Evolutionary conservation across 2,888 invertebrate genomes (phyloP).

Genomic region (Conops quadrifasciatus): DNA sequence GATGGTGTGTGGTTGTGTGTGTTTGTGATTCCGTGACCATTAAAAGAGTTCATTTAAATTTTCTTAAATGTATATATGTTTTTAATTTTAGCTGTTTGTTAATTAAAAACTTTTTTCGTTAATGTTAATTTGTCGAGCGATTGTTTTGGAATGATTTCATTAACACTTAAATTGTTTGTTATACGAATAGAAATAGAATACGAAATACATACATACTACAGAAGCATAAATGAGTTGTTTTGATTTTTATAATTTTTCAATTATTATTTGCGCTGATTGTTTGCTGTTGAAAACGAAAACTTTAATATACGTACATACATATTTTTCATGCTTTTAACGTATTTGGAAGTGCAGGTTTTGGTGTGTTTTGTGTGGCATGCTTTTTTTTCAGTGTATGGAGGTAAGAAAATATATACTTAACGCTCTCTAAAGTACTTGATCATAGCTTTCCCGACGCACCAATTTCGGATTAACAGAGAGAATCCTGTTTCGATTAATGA

Average conservation of each 20-base stretch:
- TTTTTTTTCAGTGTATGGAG: too few species aligned
- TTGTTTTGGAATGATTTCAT: background rate
- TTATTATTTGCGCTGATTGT: slow-evolving; percentile 6
- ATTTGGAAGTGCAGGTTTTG: too few species aligned
- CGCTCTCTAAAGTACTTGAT: too few species aligned
- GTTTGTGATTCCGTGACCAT: background rate
- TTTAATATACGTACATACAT: too few species aligned
- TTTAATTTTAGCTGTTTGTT: slow-evolving; percentile 28
- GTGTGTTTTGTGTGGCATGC: too few species aligned
- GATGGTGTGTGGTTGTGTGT: background rate
- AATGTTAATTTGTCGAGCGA: background rate
- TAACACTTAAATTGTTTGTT: background rate
- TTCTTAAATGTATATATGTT: slow-evolving; percentile 27
- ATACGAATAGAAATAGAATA: background rate
- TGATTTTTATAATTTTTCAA: slow-evolving; percentile 9
- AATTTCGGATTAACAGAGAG: too few species aligned
- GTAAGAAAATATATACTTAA: too few species aligned
- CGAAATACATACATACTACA: too few species aligned
- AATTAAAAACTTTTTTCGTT: background rate
- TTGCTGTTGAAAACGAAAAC: background rate
- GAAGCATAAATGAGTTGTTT: slow-evolving; percentile 12
- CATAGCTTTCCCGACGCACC: too few species aligned
- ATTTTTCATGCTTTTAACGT: background rate
- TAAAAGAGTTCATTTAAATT: slow-evolving; percentile 27
- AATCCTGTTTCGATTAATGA: too few species aligned